A percentile compares a stretch with the other conserved stretches of the same genome.
phyloP scores from a whole-genome alignment of 2,888 invertebrate genomes.

The Hydroisotoma schaefferi region DNA sequence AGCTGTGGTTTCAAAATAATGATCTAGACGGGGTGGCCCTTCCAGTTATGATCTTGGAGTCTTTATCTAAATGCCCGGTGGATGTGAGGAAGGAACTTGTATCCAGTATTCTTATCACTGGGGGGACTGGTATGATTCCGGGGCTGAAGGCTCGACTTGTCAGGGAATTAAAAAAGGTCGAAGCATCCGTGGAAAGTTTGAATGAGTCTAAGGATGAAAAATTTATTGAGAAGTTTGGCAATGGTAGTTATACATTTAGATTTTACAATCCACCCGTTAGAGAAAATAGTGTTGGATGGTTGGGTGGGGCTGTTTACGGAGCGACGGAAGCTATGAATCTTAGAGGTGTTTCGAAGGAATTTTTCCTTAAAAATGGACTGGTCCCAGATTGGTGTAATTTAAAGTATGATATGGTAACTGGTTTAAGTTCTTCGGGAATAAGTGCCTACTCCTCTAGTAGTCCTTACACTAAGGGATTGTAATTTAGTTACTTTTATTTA shows the following conservation, averaged over 20 bases:
- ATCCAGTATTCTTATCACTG: conserved; percentile 78
- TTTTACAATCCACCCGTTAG: conserved; percentile 77
- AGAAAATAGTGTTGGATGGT: conserved; percentile 80
- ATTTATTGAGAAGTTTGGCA: conserved; percentile 20
- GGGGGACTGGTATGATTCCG: conserved; percentile 77
- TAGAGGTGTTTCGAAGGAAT: conserved; percentile 70
- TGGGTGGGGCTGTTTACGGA: conserved; percentile 78
- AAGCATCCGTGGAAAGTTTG: conserved; percentile 60
- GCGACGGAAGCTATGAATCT: conserved; percentile 68
- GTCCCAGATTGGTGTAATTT: conserved; percentile 80
- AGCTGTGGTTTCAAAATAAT: conserved; percentile 80
- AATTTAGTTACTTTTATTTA: not conserved
- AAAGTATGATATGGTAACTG: conserved; percentile 56
- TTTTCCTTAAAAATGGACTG: conserved; percentile 64
- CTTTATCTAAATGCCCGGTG: conserved; percentile 67
- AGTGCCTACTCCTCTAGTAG: conserved; percentile 2
- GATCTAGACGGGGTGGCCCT: conserved; percentile 71
- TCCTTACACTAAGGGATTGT: not conserved
- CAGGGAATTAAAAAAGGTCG: conserved; percentile 67
- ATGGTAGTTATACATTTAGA: conserved; percentile 58
- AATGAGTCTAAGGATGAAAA: conserved; percentile 53
- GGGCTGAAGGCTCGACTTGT: conserved; percentile 78
- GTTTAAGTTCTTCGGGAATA: conserved; percentile 12
- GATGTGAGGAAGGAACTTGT: conserved; percentile 75
- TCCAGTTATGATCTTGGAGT: conserved; percentile 78